Evolutionary conservation across 2,797 vertebrate genomes (phyloP).

Genomic region (Takifugu rubripes): DNA sequence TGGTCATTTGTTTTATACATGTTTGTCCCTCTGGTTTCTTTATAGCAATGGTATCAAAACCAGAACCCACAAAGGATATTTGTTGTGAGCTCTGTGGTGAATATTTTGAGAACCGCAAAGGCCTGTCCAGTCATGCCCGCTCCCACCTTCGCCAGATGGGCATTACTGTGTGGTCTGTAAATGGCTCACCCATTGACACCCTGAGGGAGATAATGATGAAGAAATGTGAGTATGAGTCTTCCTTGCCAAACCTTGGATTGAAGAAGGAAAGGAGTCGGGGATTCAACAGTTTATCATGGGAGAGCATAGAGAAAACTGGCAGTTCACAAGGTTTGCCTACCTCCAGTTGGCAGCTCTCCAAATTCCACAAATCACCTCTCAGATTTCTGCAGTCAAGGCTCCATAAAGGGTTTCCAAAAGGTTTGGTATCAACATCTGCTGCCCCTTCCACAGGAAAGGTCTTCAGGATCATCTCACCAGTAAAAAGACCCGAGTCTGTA

Average conservation of each 20-base stretch:
- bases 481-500: conserved; percentile 73
- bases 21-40: conserved; percentile 3
- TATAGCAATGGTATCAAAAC: conserved; percentile 78
- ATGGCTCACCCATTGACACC: conserved; percentile 90
- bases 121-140: conserved; percentile 82
- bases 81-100: conserved; percentile 84
- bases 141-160: conserved; percentile 83
- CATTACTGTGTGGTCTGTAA: conserved; percentile 82
- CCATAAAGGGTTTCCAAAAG: conserved; percentile 58
- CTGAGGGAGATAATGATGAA: conserved; percentile 86
- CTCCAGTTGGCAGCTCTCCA: conserved; percentile 59
- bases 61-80: conserved; percentile 86
- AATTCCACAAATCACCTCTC: conserved; percentile 70
- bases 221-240: conserved; percentile 69
- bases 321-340: conserved; percentile 58
- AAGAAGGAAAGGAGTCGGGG: conserved; percentile 84
- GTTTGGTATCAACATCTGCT: conserved; percentile 61
- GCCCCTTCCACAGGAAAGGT: conserved; percentile 65
- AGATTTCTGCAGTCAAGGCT: conserved; percentile 68
- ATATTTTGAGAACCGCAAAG: conserved; percentile 83
- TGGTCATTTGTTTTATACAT: too few species aligned
- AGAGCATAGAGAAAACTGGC: conserved; percentile 17
- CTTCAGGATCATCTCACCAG: conserved; percentile 71
- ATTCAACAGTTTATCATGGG: conserved; percentile 60
- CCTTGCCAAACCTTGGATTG: conserved; percentile 72